Evolutionary conservation across 1,140 invertebrate genomes (phyloP), one percentile per base, ranked within the genome.

Genomic region (Papilio polyxenes): DNA sequence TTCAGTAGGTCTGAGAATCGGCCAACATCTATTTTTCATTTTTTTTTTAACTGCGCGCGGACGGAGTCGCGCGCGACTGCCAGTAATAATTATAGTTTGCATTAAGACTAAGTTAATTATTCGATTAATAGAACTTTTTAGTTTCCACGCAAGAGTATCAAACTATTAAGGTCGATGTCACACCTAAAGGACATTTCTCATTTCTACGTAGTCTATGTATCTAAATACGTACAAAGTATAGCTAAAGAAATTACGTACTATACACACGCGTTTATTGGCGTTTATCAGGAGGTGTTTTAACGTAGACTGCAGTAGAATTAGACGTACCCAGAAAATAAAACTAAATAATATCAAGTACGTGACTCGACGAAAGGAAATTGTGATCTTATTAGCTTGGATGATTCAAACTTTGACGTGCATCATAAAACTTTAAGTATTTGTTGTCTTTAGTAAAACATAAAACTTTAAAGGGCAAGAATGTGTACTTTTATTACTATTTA

Each of bases 341-440:
- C 65, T 40, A 72, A 72, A 72, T 31, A 37, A 40, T 72, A 72
- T 40, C 62, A 65, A 72, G 11, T 72, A 72, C 65, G 65, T 69
- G 65, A 69, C 65, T 37, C 31, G 62, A 31, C 15, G 65, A 72
- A 72, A 72, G 4, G 31, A 69, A 31, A 72, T 72, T 72, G 3
- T 17, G 13, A 72, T 72, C 65, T 72, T 5, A 72, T 72, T 72
- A 72, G 65, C 65, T 40, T 4, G 65, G 31, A 72, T 37, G 65
- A 72, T 31, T 37, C 31, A 72, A 72, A 72, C 65, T 72, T 72
- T 11, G 65, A 37, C 11, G 11, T 31, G 31, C 65, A n/a, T 40
- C 65, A 72, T 40, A 40, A 15, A 37, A 72, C 31, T 72, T 40
- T 72, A 5, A 13, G 65, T 31, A 72, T 72, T 13, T 15, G 31